Base-by-base conservation (phyloP, 1,140 invertebrate genomes). In the Notospermus geniculatus region DNA sequence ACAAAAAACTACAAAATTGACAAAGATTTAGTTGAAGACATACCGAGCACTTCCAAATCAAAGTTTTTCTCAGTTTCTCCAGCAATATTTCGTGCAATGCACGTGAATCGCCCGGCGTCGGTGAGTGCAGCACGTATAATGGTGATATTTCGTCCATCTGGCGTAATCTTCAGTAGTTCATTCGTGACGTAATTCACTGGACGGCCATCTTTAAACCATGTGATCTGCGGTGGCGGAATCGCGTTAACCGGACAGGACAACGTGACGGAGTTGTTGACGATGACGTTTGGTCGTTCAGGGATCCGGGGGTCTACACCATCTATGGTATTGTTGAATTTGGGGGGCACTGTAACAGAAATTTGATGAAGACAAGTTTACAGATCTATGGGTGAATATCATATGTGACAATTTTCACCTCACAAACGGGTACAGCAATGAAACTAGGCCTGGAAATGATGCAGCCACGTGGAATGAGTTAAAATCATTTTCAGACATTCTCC, bases 221-320 rank as follows among this genome's bases (percentile, higher is more conserved):
- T 78, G 17, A 84, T 81, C 17, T 64, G 66, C 30, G 83, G 82
- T 19, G 63, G 55, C 15, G 82, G 83, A 57, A 79, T 74, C 29
- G 78, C 83, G 0, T 71, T 66, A 15, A 82, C 80, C 36, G 83
- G 81, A 62, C 83, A 84, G 1, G 67, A 63, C 9, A 84, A 45
- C 1, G 57, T 60, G n/a, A 82, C 53, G 25, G 69, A 65, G 23
- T 70, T 64, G 15, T 72, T 72, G 2, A 63, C 55, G 30, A 79
- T 58, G 17, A 73, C 69, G 45, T 78, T 74, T 17, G 66, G 55
- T 22, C 45, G 19, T 17, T 25, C 55, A 17, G 59, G 36, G 11
- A 55, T 55, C n/a, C 25, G 5, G n/a, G 54, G 29, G 30, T 62
- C 59, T 2, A 61, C 66, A 17, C 70, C 57, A 13, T 66, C 58